A percentile compares a stretch with the other conserved stretches of the same genome.
Evolutionary conservation across 2,113 vertebrate genomes (phyloP).

Genomic region (Perccottus glenii): DNA sequence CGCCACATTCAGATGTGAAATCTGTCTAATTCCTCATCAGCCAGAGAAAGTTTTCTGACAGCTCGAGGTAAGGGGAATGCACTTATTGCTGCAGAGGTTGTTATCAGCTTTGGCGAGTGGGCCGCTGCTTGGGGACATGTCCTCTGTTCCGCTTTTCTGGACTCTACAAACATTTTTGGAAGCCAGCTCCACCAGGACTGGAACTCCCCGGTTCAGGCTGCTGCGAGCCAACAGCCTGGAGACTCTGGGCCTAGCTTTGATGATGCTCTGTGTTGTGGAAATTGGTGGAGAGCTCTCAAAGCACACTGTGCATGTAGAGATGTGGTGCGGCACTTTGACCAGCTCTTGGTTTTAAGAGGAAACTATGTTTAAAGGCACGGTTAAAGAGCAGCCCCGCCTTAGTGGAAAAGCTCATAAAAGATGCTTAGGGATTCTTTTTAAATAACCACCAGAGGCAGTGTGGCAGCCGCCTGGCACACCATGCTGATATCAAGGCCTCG

Average conservation of each 20-base stretch:
- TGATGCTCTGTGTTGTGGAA: slow-evolving; percentile 37
- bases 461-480: background rate
- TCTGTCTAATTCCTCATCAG: slow-evolving; percentile 22
- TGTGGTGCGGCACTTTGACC: slow-evolving; percentile 22
- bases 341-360: background rate
- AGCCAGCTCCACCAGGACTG: slow-evolving; percentile 27
- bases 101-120: slow-evolving; percentile 17
- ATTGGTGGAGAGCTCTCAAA: slow-evolving; percentile 19
- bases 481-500: background rate
- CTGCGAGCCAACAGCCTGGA: slow-evolving; percentile 27
- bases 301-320: slow-evolving; percentile 20
- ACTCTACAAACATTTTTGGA: slow-evolving; percentile 28
- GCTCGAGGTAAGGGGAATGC: background rate
- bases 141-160: slow-evolving; percentile 31
- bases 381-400: slow-evolving; percentile 4
- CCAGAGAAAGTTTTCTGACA: slow-evolving; percentile 10
- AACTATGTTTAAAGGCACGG: slow-evolving; percentile 14
- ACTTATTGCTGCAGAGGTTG: background rate
- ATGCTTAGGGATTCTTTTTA: slow-evolving; percentile 10
- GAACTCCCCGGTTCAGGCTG: slow-evolving; percentile 12
- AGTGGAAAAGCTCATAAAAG: slow-evolving; percentile 13
- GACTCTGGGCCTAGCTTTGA: slow-evolving; percentile 39
- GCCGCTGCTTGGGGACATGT: slow-evolving; percentile 12
- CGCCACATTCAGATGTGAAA: slow-evolving; percentile 14
- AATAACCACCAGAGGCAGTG: slow-evolving; percentile 1